Conservation (phyloP, 2,113 vertebrate genomes). For the Toxotes chatareus region DNA sequence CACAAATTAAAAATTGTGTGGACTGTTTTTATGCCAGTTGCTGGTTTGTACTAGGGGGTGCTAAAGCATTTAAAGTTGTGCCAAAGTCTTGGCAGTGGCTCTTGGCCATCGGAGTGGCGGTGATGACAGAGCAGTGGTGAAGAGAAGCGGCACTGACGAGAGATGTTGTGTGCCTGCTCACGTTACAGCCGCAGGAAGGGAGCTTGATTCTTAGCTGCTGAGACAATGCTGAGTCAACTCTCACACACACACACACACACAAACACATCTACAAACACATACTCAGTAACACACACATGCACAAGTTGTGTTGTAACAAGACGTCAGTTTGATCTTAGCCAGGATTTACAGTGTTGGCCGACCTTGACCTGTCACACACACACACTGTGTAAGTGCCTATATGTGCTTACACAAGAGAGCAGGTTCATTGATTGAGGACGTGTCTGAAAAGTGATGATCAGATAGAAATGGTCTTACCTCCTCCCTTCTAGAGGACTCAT, state of each 20-base stretch:
- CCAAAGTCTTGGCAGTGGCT: constrained; percentile 3
- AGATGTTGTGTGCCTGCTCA: constrained; percentile 45
- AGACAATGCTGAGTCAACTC: constrained; percentile 65
- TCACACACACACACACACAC: constrained; percentile 1
- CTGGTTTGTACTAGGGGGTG: constrained; percentile 4
- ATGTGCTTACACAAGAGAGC: constrained; percentile 25
- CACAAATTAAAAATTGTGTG: neutral
- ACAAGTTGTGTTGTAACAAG: constrained; percentile 22
- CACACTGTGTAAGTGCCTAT: neutral
- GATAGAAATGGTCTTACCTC: constrained; percentile 24
- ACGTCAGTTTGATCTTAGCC: constrained; percentile 8
- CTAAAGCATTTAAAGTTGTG: constrained; percentile 15
- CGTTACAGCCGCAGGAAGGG: constrained; percentile 51
- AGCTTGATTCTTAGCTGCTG: constrained; percentile 54
- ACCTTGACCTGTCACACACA: constrained; percentile 41
- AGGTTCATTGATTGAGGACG: constrained; percentile 31
- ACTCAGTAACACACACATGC: constrained; percentile 2
- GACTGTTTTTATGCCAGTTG: neutral
- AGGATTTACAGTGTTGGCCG: constrained; percentile 23
- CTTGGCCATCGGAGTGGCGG: constrained; percentile 9
- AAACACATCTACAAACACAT: constrained; percentile 6
- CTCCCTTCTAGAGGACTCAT: constrained; percentile 26
- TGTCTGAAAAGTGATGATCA: constrained; percentile 53
- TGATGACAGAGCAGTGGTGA: constrained; percentile 40
- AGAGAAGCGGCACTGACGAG: constrained; percentile 31